A percentile compares a stretch with the other conserved stretches of the same genome.
These are phyloP conservation scores for Dolichotis patagonum DNA, from an alignment of 2,113 vertebrate species.

Conservation along the genomic window DNA sequence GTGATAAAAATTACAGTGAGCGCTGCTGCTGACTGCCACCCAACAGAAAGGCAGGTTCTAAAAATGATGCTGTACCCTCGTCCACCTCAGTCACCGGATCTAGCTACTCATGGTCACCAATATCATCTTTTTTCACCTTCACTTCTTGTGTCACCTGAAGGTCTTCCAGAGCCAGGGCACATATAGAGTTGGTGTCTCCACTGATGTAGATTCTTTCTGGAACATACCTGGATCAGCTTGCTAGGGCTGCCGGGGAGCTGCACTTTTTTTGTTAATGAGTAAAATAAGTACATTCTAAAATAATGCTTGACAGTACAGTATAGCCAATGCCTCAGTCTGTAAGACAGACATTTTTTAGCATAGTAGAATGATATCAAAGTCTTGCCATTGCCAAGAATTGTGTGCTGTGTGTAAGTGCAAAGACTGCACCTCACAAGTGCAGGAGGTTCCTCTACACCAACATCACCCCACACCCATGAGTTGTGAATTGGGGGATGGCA, in stretches of 20 bases:
- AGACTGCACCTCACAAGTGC: neutral
- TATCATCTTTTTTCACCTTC: neutral
- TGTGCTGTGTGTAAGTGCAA: neutral
- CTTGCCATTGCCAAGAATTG: too few species aligned
- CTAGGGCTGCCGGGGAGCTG: too few species aligned
- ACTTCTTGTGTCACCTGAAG: neutral
- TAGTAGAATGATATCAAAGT: neutral
- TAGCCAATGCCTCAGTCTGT: neutral
- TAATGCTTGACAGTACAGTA: too few species aligned
- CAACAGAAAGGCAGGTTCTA: neutral
- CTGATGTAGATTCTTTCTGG: too few species aligned
- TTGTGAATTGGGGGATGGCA: too few species aligned
- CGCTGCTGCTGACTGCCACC: neutral
- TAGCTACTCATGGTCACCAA: neutral
- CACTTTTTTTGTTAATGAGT: neutral
- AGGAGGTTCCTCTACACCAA: neutral
- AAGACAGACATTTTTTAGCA: too few species aligned
- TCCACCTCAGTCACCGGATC: neutral
- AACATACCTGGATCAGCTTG: neutral
- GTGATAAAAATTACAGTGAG: neutral
- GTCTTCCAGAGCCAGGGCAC: neutral
- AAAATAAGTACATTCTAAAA: neutral
- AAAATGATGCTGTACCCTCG: neutral
- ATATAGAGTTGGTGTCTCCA: rapidly evolving
- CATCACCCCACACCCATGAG: neutral